Base-by-base conservation (phyloP, 2,888 invertebrate genomes). In the Camptogramma bilineatum region DNA sequence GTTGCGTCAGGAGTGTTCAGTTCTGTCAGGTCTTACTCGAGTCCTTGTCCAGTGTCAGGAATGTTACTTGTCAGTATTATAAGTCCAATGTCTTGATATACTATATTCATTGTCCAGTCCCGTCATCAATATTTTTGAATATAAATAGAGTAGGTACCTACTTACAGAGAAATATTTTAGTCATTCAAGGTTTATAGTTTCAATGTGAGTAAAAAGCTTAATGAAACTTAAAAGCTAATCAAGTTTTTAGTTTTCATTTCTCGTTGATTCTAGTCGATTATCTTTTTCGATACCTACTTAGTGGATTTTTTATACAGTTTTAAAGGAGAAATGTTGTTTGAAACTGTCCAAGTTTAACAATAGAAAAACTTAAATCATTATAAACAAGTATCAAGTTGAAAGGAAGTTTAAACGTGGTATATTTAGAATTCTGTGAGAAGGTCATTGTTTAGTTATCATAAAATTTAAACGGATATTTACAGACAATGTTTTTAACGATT, bases 1-100 rank as follows among this genome's bases (percentile, higher is more conserved):
- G 31, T 18, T 19, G 39, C 19, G 47, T 55, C 19, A 54, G 19
- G 3, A 16, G 17, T 44, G 44, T 44, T 42, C n/a, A 42, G 44
- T 44, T 17, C 17, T 16, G 34, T 39, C 34, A 39, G 13, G 28
- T 28, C 28, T 28, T 28, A 13, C 34, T 1, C 13, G 34, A 3
- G 4, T 39, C 13, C 34, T 2, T 39, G 34, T 17, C 44, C 17
- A 44, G 16, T 44, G 17, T 44, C 44, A 44, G 34, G 8, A 44
- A 44, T 44, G 16, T 44, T 17, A 17, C 5, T 44, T 17, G 44
- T 44, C 44, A 7, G 44, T 42, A 1, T 42, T 42, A 16, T 16
- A 10, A 42, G 42, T 44, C 16, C 44, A 44, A 17, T 17, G 16
- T 42, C 16, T 16, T 34, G 34, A 34, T 34, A 34, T 4, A 31